Conservation (phyloP, 2,113 vertebrate genomes). For the Leucopsar rothschildi region DNA sequence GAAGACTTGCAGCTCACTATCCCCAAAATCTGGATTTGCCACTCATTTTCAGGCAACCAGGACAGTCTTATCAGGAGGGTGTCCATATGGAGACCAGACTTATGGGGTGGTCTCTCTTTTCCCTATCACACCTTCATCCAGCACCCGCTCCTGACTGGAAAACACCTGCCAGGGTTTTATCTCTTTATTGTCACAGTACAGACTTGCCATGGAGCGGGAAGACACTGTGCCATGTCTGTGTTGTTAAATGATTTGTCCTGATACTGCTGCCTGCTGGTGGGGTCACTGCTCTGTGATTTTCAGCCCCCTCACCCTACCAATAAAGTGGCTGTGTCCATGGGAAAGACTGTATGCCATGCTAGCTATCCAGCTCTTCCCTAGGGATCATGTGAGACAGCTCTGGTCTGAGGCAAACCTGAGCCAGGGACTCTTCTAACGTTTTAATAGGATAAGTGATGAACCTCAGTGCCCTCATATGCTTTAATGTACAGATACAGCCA, state of each 20-base stretch:
- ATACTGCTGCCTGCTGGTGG: neutral
- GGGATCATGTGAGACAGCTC: neutral
- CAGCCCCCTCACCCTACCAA: neutral
- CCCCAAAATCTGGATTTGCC: neutral
- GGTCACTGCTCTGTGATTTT: neutral
- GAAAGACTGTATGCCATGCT: neutral
- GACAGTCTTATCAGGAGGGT: neutral
- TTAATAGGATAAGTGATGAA: conserved; percentile 48
- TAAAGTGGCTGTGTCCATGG: neutral
- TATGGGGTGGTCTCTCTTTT: neutral
- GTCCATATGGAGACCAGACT: neutral
- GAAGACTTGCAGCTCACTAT: neutral
- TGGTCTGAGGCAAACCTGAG: neutral
- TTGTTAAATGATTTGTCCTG: neutral
- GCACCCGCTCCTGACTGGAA: neutral
- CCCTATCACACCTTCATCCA: neutral
- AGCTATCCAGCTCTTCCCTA: neutral
- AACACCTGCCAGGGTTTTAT: neutral
- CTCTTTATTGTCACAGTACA: neutral
- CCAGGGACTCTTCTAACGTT: conserved; percentile 20
- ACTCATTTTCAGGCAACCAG: neutral
- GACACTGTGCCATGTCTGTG: rapidly evolving
- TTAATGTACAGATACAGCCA: neutral
- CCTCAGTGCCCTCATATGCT: neutral
- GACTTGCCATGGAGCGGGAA: neutral